phyloP scores from a whole-genome alignment of 2,888 invertebrate genomes.

The Oligia latruncula region DNA sequence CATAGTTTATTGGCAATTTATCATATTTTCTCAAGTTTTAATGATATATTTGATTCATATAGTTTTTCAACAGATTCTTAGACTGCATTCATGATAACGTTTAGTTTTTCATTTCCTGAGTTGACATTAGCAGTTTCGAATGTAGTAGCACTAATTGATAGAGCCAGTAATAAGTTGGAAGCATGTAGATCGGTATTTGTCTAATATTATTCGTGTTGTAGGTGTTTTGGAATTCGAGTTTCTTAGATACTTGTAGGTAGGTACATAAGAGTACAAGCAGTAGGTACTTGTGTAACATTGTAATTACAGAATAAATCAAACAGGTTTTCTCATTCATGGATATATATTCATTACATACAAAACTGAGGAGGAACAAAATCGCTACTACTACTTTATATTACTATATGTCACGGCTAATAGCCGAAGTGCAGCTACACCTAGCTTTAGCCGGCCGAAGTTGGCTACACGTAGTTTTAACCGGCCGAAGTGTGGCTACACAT shows the following conservation, averaged over 20 bases:
- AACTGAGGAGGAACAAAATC: too few species aligned
- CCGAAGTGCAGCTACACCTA: too few species aligned
- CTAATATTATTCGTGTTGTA: constrained; percentile 51
- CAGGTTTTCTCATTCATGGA: background rate
- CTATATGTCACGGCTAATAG: too few species aligned
- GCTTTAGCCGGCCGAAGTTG: too few species aligned
- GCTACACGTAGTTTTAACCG: too few species aligned
- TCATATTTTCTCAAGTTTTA: constrained; percentile 82
- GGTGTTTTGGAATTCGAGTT: constrained; percentile 52
- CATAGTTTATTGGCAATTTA: constrained; percentile 77
- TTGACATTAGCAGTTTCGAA: constrained; percentile 62
- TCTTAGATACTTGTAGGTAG: background rate
- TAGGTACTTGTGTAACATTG: background rate
- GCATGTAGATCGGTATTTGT: constrained; percentile 39
- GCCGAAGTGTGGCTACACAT: too few species aligned
- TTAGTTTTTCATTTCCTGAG: constrained; percentile 70
- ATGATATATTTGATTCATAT: constrained; percentile 79
- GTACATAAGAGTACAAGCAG: background rate
- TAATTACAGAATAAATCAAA: background rate
- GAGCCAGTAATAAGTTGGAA: constrained; percentile 46
- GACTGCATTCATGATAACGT: constrained; percentile 63
- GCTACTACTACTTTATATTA: too few species aligned
- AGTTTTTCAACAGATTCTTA: constrained; percentile 75
- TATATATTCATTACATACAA: background rate
- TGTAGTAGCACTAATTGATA: constrained; percentile 69